Percentiles rank a stretch among this genome's conserved stretches.
Conservation (phyloP, 2,113 vertebrate species). For the Anguilla rostrata region DNA sequence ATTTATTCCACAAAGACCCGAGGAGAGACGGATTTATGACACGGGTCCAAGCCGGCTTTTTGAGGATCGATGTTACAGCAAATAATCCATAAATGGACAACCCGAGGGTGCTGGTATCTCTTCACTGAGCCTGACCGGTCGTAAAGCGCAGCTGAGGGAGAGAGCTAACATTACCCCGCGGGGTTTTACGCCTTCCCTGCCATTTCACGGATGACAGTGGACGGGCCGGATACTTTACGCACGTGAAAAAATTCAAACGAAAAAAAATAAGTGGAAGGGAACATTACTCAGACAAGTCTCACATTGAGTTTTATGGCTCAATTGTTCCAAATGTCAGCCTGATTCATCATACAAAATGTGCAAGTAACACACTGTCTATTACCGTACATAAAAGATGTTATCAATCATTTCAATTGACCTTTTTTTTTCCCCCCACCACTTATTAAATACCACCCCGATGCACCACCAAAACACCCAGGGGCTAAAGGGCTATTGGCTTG, state of each 20-base stretch:
- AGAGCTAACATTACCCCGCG: constrained; percentile 34
- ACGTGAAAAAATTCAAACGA: constrained; percentile 54
- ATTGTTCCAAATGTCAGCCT: constrained; percentile 57
- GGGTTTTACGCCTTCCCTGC: constrained; percentile 27
- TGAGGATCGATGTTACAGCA: constrained; percentile 46
- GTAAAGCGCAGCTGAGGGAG: constrained; percentile 48
- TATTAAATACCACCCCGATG: constrained; percentile 60
- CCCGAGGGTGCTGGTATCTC: constrained; percentile 10
- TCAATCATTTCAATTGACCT: constrained; percentile 67
- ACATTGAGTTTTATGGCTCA: constrained; percentile 52
- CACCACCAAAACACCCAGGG: constrained; percentile 44
- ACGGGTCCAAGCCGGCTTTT: constrained; percentile 22
- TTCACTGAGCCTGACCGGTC: constrained; percentile 26
- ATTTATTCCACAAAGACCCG: constrained; percentile 28
- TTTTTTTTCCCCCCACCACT: constrained; percentile 44
- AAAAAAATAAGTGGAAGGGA: constrained; percentile 43
- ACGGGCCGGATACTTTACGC: constrained; percentile 44
- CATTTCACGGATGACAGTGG: constrained; percentile 23
- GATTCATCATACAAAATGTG: constrained; percentile 59
- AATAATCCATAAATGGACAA: constrained; percentile 46
- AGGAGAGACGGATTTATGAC: constrained; percentile 35
- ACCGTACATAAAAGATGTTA: constrained; percentile 57
- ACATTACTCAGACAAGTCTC: constrained; percentile 50
- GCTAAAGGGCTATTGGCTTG: constrained; percentile 42
- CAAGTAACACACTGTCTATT: constrained; percentile 60